These are phyloP conservation scores for Trileptium ribeirensis DNA, from an alignment of 2,888 invertebrate genomes.

Conservation along the genomic window DNA sequence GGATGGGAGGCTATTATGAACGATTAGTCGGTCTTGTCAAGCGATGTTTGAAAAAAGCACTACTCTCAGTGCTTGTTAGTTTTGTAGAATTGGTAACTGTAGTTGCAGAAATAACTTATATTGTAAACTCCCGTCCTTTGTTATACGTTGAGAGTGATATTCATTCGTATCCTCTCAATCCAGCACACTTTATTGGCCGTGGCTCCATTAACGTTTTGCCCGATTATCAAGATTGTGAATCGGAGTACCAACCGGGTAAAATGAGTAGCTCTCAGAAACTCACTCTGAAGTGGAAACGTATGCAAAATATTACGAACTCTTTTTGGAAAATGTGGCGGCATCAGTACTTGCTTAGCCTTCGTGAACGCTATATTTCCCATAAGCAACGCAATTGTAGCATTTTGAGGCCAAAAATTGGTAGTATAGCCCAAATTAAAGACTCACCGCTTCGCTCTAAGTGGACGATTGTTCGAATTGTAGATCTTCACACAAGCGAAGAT, in stretches of 20 bases:
- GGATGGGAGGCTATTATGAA: slow-evolving; percentile 55
- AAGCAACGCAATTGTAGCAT: too few species aligned
- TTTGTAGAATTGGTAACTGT: not conserved
- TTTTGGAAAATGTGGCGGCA: not conserved
- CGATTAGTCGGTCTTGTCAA: slow-evolving; percentile 52
- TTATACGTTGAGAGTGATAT: not conserved
- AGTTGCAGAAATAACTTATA: not conserved
- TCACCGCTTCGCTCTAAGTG: not conserved
- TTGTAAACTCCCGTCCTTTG: not conserved
- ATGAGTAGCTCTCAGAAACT: too few species aligned
- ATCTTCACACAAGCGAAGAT: not conserved
- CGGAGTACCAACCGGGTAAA: too few species aligned
- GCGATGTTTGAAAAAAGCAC: not conserved
- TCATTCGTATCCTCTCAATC: not conserved
- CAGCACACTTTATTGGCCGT: not conserved
- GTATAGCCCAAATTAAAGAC: not conserved
- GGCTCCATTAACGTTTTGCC: too few species aligned
- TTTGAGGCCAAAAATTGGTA: not conserved
- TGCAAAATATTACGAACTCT: not conserved
- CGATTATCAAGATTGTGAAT: too few species aligned
- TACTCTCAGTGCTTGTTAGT: not conserved
- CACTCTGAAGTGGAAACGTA: not conserved
- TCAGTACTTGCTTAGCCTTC: not conserved
- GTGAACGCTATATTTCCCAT: not conserved
- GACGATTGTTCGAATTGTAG: not conserved